Evolutionary conservation across 2,888 invertebrate genomes (phyloP), one percentile per base, ranked within the genome.

Genomic region (Mimachlamys varia): DNA sequence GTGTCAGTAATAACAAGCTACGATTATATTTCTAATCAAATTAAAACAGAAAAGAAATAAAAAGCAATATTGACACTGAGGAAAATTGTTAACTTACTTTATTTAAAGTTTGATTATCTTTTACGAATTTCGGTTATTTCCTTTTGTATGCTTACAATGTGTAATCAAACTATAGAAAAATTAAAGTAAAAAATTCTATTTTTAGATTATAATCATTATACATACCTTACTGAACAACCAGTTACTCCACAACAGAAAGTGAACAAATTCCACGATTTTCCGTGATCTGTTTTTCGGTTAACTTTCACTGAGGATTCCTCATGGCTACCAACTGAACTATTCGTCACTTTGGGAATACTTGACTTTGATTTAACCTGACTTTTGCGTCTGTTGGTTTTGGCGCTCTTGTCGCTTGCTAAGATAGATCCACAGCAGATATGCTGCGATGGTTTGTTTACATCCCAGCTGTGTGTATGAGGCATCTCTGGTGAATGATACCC

Each of bases 381-480:
- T 76, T 76, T 76, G 5, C 53, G 58, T 58, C 22, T 58, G 58
- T 33, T 76, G 76, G 4, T 76, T 76, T 76, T 76, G 12, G 22
- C 76, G 12, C 33, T 12, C 33, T 76, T 76, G 33, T 58, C 22
- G 58, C 58, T 58, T n/a, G 22, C 58, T 58, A 58, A 22, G 58
- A 58, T 58, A 58, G 58, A 58, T 33, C 10, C 13, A 76, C 76
- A 76, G 33, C 76, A 76, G 27, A 76, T 22, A 76, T 76, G 76
- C 33, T 27, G 76, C 17, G 27, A 10, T 12, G 27, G 76, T 76
- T 76, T 76, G 33, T 76, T 76, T 76, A 76, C 76, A 76, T 76
- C 76, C 76, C 76, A 76, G 76, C 76, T 76, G 76, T 76, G 76
- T 27, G 76, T 76, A 10, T 33, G 76, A 33, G 76, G 76, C 76